Conservation (phyloP, 2,797 vertebrate genomes). For the Enteromius anoplus region DNA sequence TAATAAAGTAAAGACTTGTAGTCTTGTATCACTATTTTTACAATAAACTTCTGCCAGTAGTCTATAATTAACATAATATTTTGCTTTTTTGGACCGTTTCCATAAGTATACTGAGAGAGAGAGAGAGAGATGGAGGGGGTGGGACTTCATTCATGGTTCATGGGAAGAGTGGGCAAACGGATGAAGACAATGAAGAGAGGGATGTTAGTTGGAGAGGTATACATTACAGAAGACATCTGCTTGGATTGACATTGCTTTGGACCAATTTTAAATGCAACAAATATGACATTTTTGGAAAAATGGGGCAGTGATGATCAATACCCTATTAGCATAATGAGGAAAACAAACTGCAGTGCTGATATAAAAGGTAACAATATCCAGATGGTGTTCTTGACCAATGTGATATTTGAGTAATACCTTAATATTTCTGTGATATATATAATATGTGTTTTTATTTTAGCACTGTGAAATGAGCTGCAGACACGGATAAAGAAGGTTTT, state of each 20-base stretch:
- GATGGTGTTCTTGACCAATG: neutral
- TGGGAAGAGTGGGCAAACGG: constrained; percentile 59
- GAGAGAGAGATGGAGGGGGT: constrained; percentile 19
- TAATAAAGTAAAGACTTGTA: constrained; percentile 46
- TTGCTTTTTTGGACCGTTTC: neutral
- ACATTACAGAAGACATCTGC: constrained; percentile 43
- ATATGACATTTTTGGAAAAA: constrained; percentile 20
- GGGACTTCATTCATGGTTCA: constrained; percentile 63
- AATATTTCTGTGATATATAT: neutral
- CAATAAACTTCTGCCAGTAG: neutral
- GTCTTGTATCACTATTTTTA: constrained; percentile 54
- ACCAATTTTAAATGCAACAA: neutral
- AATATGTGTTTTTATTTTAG: constrained; percentile 8
- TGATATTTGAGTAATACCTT: neutral
- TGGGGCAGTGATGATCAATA: constrained; percentile 19
- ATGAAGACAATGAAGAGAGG: constrained; percentile 54
- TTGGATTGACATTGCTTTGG: constrained; percentile 42
- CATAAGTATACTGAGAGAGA: neutral
- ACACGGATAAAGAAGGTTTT: constrained; percentile 25
- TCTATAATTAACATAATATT: neutral
- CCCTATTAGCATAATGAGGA: constrained; percentile 22
- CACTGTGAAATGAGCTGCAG: constrained; percentile 16
- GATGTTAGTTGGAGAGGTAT: constrained; percentile 46
- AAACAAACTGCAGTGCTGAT: constrained; percentile 7
- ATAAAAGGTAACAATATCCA: constrained; percentile 43